phyloP scores from a whole-genome alignment of 2,797 vertebrate genomes.

The Pipistrellus nathusii region DNA sequence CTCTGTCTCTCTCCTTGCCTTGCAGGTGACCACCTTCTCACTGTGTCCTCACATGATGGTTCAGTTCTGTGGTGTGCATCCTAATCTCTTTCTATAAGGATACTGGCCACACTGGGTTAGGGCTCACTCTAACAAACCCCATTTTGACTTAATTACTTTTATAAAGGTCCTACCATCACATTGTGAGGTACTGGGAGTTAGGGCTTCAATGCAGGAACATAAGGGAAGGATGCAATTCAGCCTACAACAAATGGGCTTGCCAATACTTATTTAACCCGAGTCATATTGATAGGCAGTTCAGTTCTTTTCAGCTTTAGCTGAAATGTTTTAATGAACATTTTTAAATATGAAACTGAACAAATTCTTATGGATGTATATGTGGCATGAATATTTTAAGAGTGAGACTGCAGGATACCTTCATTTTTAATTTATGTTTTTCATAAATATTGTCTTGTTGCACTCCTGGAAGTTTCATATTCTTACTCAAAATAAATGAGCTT shows the following conservation, averaged over 20 bases:
- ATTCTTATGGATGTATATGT: background rate
- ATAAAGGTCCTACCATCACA: background rate
- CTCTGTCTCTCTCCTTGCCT: background rate
- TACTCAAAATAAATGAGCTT: constrained; percentile 18
- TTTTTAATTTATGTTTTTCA: constrained; percentile 52
- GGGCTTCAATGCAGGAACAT: background rate
- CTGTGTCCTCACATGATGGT: background rate
- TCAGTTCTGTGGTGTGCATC: background rate
- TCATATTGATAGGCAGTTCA: background rate
- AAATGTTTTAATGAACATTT: background rate
- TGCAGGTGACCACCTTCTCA: background rate
- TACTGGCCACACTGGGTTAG: background rate
- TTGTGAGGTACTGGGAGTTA: background rate
- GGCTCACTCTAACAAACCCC: background rate
- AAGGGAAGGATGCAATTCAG: background rate
- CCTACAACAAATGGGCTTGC: background rate
- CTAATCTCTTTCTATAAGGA: background rate
- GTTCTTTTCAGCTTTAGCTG: background rate
- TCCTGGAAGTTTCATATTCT: background rate
- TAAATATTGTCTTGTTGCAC: background rate
- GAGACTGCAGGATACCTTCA: background rate
- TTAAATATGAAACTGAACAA: background rate
- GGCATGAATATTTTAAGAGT: constrained; percentile 25
- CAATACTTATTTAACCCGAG: background rate
- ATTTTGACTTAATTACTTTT: background rate